These are phyloP conservation scores for Panonychus citri DNA, from an alignment of 1,140 invertebrate species.

Conservation along the genomic window DNA sequence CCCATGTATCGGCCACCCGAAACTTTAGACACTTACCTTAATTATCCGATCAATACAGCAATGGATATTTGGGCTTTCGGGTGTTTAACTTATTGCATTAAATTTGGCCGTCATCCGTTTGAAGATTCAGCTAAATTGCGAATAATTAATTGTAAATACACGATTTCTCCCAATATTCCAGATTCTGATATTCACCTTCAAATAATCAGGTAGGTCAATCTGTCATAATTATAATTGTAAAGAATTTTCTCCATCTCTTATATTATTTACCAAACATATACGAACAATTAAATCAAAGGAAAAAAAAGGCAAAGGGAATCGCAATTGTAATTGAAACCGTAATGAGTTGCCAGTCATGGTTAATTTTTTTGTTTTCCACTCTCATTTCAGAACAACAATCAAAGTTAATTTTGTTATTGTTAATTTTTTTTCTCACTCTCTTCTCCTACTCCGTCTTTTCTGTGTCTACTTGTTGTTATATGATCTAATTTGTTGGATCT, in stretches of 20 bases:
- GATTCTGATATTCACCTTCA: slow-evolving; percentile 43
- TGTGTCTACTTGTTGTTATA: no score
- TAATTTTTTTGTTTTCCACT: no score
- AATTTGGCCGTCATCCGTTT: slow-evolving; percentile 85
- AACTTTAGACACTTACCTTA: slow-evolving; percentile 93
- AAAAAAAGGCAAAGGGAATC: slow-evolving; percentile 21
- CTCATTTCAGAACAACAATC: not conserved
- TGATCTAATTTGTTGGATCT: no score
- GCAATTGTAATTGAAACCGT: not conserved
- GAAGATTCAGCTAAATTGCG: slow-evolving; percentile 81
- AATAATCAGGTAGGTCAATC: slow-evolving; percentile 40
- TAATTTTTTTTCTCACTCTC: no score
- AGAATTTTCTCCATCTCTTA: not conserved
- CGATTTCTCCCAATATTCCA: slow-evolving; percentile 49
- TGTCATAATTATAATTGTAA: not conserved
- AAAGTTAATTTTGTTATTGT: no score
- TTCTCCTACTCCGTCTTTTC: no score
- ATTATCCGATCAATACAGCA: slow-evolving; percentile 60
- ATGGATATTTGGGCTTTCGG: slow-evolving; percentile 92
- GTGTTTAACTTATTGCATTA: slow-evolving; percentile 75
- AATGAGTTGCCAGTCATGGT: no score
- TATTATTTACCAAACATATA: no score
- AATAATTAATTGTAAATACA: slow-evolving; percentile 88
- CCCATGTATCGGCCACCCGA: slow-evolving; percentile 60
- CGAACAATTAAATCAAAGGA: no score